phyloP scores from a whole-genome alignment of 2,113 vertebrate species.

The Myxocyprinus asiaticus region DNA sequence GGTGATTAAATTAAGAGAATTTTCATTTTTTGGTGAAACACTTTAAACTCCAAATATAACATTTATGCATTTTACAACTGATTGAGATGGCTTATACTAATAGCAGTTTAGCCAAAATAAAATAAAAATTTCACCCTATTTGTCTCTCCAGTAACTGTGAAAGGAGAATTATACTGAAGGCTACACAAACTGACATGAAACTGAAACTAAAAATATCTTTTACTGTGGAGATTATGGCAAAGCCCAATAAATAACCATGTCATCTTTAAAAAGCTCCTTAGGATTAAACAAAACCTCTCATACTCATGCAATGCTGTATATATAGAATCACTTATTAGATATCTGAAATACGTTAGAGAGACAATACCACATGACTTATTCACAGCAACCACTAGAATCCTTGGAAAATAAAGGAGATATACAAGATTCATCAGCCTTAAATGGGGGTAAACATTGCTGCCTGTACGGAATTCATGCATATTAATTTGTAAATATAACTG shows the following conservation, averaged over 20 bases:
- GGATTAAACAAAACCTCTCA: slow-evolving; percentile 60
- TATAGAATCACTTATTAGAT: neutral
- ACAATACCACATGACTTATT: neutral
- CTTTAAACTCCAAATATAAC: too few species aligned
- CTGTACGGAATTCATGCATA: too few species aligned
- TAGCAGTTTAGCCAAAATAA: neutral
- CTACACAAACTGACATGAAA: slow-evolving; percentile 6
- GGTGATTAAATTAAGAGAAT: too few species aligned
- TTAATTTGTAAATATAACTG: too few species aligned
- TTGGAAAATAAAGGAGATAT: too few species aligned
- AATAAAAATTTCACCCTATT: neutral
- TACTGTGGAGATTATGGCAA: slow-evolving; percentile 48
- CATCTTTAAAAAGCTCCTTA: slow-evolving; percentile 51
- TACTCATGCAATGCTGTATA: slow-evolving; percentile 20
- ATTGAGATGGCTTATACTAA: too few species aligned
- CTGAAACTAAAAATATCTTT: slow-evolving; percentile 33
- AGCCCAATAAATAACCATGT: slow-evolving; percentile 53
- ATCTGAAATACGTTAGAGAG: too few species aligned
- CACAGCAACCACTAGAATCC: neutral
- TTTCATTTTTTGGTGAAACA: too few species aligned
- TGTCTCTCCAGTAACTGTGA: slow-evolving; percentile 4
- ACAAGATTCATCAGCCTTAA: too few species aligned
- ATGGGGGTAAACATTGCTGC: too few species aligned
- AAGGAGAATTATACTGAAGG: neutral
- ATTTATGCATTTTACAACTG: too few species aligned